A percentile compares a stretch with the other conserved stretches of the same genome.
phyloP scores from a whole-genome alignment of 2,888 invertebrate genomes.

The Enchytraeus crypticus region DNA sequence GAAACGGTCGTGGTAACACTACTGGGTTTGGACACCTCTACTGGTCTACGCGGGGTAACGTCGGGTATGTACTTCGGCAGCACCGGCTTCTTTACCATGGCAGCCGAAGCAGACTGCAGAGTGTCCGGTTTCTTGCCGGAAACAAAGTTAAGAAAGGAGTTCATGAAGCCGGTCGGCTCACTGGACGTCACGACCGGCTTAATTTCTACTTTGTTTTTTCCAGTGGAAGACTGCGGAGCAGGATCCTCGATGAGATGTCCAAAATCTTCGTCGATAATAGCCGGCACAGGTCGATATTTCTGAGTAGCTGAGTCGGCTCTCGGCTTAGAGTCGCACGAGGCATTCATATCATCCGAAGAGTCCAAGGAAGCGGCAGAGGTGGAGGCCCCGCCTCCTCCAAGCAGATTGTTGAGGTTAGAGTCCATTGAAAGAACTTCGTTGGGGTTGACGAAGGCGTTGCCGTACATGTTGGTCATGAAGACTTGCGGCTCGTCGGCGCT shows the following conservation, averaged over 20 bases:
- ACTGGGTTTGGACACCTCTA: no score
- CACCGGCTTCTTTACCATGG: conserved; percentile 36
- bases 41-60: conserved; percentile 3
- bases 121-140: conserved; percentile 45
- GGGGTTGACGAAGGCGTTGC: conserved; percentile 16
- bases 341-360: not conserved
- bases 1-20: no score
- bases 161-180: conserved; percentile 30
- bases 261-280: conserved; percentile 39
- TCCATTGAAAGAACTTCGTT: not conserved
- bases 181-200: not conserved
- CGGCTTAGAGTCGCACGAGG: not conserved
- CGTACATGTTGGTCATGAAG: conserved; percentile 19
- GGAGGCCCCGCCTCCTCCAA: not conserved
- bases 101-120: conserved; percentile 39
- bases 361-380: not conserved
- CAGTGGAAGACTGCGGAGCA: not conserved
- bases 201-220: not conserved
- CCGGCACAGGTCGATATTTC: not conserved
- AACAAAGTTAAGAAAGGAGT: conserved; percentile 41
- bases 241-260: conserved; percentile 29
- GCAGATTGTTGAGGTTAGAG: not conserved
- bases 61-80: conserved; percentile 43
- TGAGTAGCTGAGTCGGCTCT: not conserved
- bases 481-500: not conserved